Base-by-base conservation (phyloP, 2,797 vertebrate genomes). In the Steatocranus sp. region DNA sequence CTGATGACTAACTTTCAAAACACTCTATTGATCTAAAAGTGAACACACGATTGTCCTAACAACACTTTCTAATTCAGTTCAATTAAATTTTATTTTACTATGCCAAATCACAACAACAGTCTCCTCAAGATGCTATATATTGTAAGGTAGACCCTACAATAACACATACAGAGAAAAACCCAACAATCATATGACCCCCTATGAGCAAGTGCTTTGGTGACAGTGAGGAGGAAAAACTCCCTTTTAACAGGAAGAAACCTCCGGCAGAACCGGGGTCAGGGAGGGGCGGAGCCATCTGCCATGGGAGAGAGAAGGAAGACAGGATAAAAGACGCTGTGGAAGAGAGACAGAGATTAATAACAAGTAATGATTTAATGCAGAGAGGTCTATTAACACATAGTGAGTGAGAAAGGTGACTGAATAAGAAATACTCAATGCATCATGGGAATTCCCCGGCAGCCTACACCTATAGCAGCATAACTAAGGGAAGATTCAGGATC, bases 221-320 rank as follows among this genome's bases (percentile, higher is more conserved):
- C 17, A 58, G 56, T 58, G 56, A 30, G 6, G 0, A 58, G 30
- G 9, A 58, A 58, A 58, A 58, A 58, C 30, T 58, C 56, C 56
- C 30, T 61, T 58, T 61, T 11, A n/a, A n/a, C 56, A 61, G 17
- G 56, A 58, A 58, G 30, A 61, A 61, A 5, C 56, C 30, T 7
- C 56, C 1, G 0, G 3, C 5, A 58, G 27, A 58, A 32, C 54
- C 0, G 0, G 27, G 27, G 0, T n/a, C 30, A 34, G 6, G 30
- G 30, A 34, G 17, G 30, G 9, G 54, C 1, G 54, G 2, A 9
- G 56, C 54, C 54, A 34, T 34, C 17, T 58, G 20, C 20, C 0
- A 7, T 4, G 30, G 17, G 30, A 0, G 54, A 32, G 17, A 58
- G 30, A 34, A 34, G 17, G 54, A 58, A 58, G 9, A 58, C 17